Conservation (phyloP, 2,888 invertebrate genomes). For the Andrena camellia region DNA sequence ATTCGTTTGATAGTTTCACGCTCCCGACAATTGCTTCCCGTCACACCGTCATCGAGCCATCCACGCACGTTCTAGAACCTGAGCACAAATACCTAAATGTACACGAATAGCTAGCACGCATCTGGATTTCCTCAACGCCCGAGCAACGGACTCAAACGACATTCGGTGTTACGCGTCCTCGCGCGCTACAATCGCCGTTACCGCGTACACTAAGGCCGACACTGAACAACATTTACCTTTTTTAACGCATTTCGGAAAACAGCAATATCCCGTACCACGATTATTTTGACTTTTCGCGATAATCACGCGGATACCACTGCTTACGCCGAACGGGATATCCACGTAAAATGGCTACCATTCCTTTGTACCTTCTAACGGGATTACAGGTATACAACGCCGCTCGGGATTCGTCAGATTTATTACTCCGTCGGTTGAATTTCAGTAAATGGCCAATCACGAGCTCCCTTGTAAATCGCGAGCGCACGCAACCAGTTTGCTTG, state of each 20-base stretch:
- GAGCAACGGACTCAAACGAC: conserved; percentile 50
- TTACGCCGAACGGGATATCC: conserved; percentile 72
- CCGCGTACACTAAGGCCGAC: conserved; percentile 13
- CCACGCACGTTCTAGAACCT: conserved; percentile 43
- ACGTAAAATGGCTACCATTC: conserved; percentile 78
- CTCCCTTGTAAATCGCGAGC: conserved; percentile 20
- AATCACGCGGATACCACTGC: conserved; percentile 74
- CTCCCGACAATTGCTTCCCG: conserved; percentile 10
- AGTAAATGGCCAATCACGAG: conserved; percentile 37
- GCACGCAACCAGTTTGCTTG: conserved; percentile 28
- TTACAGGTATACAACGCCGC: conserved; percentile 46
- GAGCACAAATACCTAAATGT: conserved; percentile 49
- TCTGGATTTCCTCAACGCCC: conserved; percentile 71
- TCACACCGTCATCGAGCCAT: conserved; percentile 24
- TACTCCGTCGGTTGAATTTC: conserved; percentile 49
- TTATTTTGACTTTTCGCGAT: conserved; percentile 69
- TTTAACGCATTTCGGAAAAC: conserved; percentile 67
- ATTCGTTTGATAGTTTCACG: conserved; percentile 18
- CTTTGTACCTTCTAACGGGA: conserved; percentile 71
- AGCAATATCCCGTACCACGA: conserved; percentile 64
- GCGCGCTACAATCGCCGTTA: conserved; percentile 9
- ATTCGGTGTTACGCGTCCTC: conserved; percentile 34
- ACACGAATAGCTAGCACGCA: conserved; percentile 66
- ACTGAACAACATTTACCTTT: conserved; percentile 66
- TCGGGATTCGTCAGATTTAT: conserved; percentile 62